Base-by-base conservation (phyloP, 2,888 invertebrate species). In the Metallyticus violacea region DNA sequence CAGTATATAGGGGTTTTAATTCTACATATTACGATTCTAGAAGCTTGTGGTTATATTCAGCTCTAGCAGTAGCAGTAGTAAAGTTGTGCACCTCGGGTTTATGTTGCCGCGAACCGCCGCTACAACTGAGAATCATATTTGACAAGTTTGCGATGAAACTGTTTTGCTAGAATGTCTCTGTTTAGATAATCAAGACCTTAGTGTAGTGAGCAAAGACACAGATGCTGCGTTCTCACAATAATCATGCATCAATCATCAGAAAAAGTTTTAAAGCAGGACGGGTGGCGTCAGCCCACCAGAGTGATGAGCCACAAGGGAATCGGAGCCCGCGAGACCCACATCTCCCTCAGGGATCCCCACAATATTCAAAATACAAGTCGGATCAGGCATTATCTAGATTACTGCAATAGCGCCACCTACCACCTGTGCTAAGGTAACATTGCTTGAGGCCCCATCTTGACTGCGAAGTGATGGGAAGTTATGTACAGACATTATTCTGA, bases 371-470 rank as follows among this genome's bases (percentile, higher is more conserved):
- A 83, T 83, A 83, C 30, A 25, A 22, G 7, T 6, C 76, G 7
- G 81, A 81, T 30, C 30, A 30, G 30, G 77, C 83, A 83, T 83
- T 83, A 83, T 83, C 83, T 77, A 40, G 76, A 83, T 83, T 83
- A 77, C 83, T 82, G 76, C 76, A 81, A n/a, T n/a, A n/a, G n/a
- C n/a, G n/a, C n/a, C n/a, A n/a, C n/a, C n/a, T 7, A 62, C 40
- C 40, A 62, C 40, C 40, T 62, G 40, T 62, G 22, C 40, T 62
- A 62, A 40, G 40, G 15, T 15, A 9, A 22, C 15, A 62, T 62
- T 62, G 40, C 40, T 62, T 62, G 40, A 22, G 1, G 9, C 15
- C 3, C 40, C 1, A 15, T n/a, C n/a, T n/a, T n/a, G n/a, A n/a
- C n/a, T n/a, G n/a, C n/a, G n/a, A n/a, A n/a, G n/a, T n/a, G n/a